Percentiles rank a stretch among this genome's conserved stretches.
Conservation (phyloP, 2,888 invertebrate species). For the Diaperis boleti region DNA sequence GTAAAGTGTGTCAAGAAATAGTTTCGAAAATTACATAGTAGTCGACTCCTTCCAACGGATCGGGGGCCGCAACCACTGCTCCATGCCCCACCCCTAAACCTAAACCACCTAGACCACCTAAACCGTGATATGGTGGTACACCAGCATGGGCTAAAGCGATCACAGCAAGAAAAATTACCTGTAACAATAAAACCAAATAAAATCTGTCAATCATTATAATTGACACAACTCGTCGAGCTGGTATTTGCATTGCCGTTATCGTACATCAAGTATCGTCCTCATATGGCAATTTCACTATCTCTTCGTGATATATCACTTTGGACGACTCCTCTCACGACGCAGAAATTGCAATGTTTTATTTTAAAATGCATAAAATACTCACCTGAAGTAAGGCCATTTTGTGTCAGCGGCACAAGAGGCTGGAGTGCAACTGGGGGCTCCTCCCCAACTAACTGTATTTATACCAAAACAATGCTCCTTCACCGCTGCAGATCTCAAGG, state of each 20-base stretch:
- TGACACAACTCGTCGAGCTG: not conserved
- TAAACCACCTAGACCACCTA: no score
- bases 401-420: conserved; percentile 7
- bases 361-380: conserved; percentile 42
- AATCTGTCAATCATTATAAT: conserved; percentile 17
- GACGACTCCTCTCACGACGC: conserved; percentile 45
- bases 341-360: conserved; percentile 11
- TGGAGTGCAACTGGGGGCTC: conserved; percentile 41
- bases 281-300: conserved; percentile 8
- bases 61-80: conserved; percentile 21
- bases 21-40: conserved; percentile 46
- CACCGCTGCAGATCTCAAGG: conserved; percentile 49
- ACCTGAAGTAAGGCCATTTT: conserved; percentile 47
- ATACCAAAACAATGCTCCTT: conserved; percentile 51
- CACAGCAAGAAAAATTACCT: conserved; percentile 44
- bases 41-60: conserved; percentile 44
- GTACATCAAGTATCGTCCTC: conserved; percentile 2
- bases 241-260: not conserved
- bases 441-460: conserved; percentile 48
- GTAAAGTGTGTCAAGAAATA: not conserved
- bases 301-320: conserved; percentile 47
- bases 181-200: conserved; percentile 23
- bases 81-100: conserved; percentile 40
- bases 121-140: conserved; percentile 39
- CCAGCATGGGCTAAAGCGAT: conserved; percentile 40